Evolutionary conservation across 2,888 invertebrate genomes (phyloP), one percentile per base, ranked within the genome.

Genomic region (Aromia moschata): DNA sequence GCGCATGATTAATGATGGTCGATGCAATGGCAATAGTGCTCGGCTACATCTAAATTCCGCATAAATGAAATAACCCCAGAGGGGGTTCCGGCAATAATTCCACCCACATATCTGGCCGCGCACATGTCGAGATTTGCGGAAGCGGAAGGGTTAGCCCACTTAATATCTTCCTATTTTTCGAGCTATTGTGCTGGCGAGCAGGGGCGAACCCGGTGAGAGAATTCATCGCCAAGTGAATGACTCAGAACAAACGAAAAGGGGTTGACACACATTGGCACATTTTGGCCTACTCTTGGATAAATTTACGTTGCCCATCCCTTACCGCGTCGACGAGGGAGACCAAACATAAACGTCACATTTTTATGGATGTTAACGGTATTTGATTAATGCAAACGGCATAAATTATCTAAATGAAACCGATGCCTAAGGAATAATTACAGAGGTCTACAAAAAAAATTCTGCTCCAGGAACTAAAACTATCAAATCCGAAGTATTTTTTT

Each of bases 41-140:
- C 12, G 16, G 20, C 46, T 41, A 17, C 37, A 18, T 38, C 49
- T 15, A 37, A 45, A 55, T 49, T 60, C 51, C 54, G 20, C 9
- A 31, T 51, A 46, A 64, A 60, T 54, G 47, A 53, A 56, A 56
- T 40, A 36, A 51, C 52, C 46, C 46, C 12, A 43, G 10, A 38
- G 62, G 62, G 56, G 56, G 31, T 17, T 58, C 52, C 33, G 33
- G 49, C 44, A 56, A 52, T 56, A 58, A 64, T 60, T 61, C 63
- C 60, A 66, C 68, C 67, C 68, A 68, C 67, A 70, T 67, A 67
- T 68, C 55, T 56, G 60, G 55, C 36, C 54, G 47, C 54, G 47
- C 66, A 66, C 67, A 73, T 73, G 73, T 72, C 65, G 70, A 76
- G 74, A 73, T 76, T 79, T 78, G 77, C 78, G 79, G 79, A 79